A percentile compares a stretch with the other conserved stretches of the same genome.
These are phyloP conservation scores for Halisarca cf. caerulea DNA, from an alignment of 37 sponge, comb jelly and placozoan species.

Conservation along the genomic window DNA sequence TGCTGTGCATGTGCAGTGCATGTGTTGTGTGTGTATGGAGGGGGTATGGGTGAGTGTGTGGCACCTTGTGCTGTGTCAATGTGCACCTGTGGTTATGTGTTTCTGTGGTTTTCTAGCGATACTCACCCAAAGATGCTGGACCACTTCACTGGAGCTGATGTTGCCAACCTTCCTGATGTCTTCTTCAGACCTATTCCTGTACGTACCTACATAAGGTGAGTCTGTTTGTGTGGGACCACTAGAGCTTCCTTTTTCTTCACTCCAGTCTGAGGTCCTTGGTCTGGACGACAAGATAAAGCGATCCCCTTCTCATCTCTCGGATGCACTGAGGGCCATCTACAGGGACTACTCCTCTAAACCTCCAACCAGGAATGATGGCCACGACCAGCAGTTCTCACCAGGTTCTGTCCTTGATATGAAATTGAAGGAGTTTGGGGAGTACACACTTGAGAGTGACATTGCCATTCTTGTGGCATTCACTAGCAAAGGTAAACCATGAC, in stretches of 20 bases:
- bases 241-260: not conserved
- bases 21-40: not conserved
- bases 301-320: not conserved
- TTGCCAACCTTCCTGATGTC: not conserved
- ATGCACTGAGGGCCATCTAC: not conserved
- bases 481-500: not conserved
- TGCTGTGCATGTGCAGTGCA: not conserved
- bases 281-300: not conserved
- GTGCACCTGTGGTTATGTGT: too few relatives aligned
- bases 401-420: not conserved
- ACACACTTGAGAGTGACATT: not conserved
- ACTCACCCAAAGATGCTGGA: constrained; percentile 19
- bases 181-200: not conserved
- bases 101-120: not conserved
- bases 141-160: not conserved
- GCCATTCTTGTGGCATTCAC: not conserved
- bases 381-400: not conserved
- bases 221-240: not conserved
- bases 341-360: not conserved
- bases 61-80: too few relatives aligned
- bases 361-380: not conserved
- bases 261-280: not conserved
- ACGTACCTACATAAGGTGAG: not conserved
- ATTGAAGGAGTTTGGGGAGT: too few relatives aligned
- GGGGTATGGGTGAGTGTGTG: too few relatives aligned